Percentiles rank a stretch among this genome's conserved stretches.
phyloP scores from a whole-genome alignment of 1,140 invertebrate genomes.

The Bombus impatiens region DNA sequence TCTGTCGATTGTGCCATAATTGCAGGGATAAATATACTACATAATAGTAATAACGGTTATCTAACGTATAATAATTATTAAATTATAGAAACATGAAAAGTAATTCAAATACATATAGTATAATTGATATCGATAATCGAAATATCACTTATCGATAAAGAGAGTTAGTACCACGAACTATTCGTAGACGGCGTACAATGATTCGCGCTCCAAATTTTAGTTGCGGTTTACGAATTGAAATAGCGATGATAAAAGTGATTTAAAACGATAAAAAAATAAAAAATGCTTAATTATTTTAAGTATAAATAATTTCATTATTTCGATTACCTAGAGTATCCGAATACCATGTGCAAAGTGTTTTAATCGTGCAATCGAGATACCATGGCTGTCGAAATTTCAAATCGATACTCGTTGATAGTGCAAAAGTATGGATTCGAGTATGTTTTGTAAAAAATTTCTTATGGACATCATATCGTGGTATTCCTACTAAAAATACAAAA shows the following conservation, averaged over 20 bases:
- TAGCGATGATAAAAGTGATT: too few relatives aligned
- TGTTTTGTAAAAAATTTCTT: conserved; percentile 51
- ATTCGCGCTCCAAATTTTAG: background rate
- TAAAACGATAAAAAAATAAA: background rate
- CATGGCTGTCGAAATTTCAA: conserved; percentile 54
- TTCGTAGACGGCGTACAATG: background rate
- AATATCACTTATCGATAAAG: background rate
- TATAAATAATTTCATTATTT: background rate
- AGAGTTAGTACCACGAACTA: background rate
- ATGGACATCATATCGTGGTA: conserved; percentile 56
- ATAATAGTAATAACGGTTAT: conserved; percentile 1
- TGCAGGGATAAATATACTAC: conserved; percentile 58
- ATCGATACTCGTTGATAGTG: conserved; percentile 47
- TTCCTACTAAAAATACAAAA: conserved; percentile 42
- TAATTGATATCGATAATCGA: conserved; percentile 7
- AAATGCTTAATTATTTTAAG: background rate
- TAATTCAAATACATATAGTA: background rate
- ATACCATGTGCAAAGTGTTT: conserved; percentile 54
- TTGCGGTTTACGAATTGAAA: background rate
- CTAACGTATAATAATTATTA: background rate
- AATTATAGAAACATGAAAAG: background rate
- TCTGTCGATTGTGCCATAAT: conserved; percentile 62
- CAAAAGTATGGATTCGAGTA: conserved; percentile 54
- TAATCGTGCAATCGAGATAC: conserved; percentile 59
- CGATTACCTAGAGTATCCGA: conserved; percentile 53